Conservation (phyloP, 2,888 invertebrate genomes). For the Spilarctia lutea region DNA sequence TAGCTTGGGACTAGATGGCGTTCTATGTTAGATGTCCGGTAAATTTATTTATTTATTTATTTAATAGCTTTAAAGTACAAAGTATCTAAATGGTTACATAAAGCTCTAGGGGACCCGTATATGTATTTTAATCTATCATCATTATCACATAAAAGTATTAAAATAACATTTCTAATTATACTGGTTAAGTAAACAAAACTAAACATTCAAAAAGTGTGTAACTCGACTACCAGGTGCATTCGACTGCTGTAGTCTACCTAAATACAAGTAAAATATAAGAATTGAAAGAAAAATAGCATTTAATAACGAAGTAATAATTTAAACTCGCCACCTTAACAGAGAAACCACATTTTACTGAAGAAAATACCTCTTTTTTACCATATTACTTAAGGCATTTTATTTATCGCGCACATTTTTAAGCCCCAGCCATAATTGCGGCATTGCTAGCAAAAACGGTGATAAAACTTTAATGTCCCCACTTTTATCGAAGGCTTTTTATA, state of each 20-base stretch:
- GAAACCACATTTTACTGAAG: not conserved
- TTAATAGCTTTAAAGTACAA: not conserved
- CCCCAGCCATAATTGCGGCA: conserved; percentile 8
- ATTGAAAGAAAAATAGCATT: not conserved
- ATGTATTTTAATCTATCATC: not conserved
- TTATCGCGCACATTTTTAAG: conserved; percentile 10
- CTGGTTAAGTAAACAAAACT: not conserved
- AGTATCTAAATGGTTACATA: not conserved
- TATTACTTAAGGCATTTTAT: conserved; percentile 17
- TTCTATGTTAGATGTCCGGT: too few species aligned
- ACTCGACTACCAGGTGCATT: not conserved
- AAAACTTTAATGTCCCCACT: conserved; percentile 14
- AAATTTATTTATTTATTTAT: too few species aligned
- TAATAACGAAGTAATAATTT: not conserved
- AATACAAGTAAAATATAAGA: not conserved
- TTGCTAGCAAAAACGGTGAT: conserved; percentile 10
- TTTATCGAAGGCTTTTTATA: conserved; percentile 12
- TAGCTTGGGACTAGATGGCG: too few species aligned
- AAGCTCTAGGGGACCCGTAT: not conserved
- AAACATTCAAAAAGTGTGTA: not conserved
- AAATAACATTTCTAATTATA: not conserved
- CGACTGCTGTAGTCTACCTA: not conserved
- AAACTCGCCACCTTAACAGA: not conserved
- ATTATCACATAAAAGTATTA: not conserved
- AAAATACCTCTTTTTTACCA: conserved; percentile 11